A percentile compares a stretch with the other conserved stretches of the same genome.
phyloP scores from a whole-genome alignment of 2,113 vertebrate species.

The Nothobranchius kuhntae region DNA sequence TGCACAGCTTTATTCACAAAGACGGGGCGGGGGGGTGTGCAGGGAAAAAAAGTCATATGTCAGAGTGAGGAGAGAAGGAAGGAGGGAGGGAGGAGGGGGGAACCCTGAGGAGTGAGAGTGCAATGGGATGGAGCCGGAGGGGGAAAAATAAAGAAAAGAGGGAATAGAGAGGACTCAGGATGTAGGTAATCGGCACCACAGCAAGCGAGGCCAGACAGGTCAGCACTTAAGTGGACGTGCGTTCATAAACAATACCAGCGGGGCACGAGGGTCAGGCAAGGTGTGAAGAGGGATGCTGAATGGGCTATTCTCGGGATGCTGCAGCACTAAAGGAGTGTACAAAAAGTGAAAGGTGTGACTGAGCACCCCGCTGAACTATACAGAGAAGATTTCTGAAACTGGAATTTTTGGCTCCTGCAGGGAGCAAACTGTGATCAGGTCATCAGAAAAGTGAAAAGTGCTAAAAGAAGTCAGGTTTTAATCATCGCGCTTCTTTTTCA shows the following conservation, averaged over 20 bases:
- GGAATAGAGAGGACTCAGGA: slow-evolving; percentile 64
- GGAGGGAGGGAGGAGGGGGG: slow-evolving; percentile 14
- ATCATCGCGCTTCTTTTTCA: background rate
- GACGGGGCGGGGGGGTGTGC: slow-evolving; percentile 20
- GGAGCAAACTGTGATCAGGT: slow-evolving; percentile 52
- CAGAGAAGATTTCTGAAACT: slow-evolving; percentile 60
- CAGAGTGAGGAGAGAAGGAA: slow-evolving; percentile 24
- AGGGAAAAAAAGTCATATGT: slow-evolving; percentile 36
- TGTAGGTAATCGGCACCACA: slow-evolving; percentile 67
- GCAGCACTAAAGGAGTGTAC: background rate
- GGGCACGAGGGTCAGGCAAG: slow-evolving; percentile 58
- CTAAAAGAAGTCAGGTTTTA: slow-evolving; percentile 35
- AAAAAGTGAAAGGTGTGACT: slow-evolving; percentile 20
- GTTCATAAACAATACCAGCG: slow-evolving; percentile 72
- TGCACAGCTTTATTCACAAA: slow-evolving; percentile 55
- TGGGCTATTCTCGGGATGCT: slow-evolving; percentile 17
- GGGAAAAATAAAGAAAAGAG: slow-evolving; percentile 30
- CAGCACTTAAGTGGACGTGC: slow-evolving; percentile 69
- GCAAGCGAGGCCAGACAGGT: slow-evolving; percentile 58
- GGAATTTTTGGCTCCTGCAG: slow-evolving; percentile 58
- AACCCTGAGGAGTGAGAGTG: slow-evolving; percentile 39
- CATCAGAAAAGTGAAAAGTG: slow-evolving; percentile 12
- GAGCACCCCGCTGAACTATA: slow-evolving; percentile 41
- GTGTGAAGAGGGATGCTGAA: slow-evolving; percentile 68
- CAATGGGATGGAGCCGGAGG: slow-evolving; percentile 8